Conservation (phyloP, 2,113 vertebrate species). For the Corvus moneduloides region DNA sequence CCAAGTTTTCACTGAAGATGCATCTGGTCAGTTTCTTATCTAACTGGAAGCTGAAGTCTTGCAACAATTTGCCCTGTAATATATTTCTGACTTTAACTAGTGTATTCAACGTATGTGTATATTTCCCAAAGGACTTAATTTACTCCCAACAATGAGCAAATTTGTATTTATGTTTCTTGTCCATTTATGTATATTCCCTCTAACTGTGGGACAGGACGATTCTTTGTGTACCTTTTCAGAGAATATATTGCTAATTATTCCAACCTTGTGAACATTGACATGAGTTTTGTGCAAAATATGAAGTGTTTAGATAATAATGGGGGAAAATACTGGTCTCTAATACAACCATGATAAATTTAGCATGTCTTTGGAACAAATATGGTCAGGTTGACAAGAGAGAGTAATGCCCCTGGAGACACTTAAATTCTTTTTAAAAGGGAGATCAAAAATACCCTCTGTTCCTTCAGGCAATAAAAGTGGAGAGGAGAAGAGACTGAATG, state of each 20-base stretch:
- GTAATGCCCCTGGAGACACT: neutral
- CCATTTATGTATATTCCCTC: neutral
- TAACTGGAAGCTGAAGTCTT: neutral
- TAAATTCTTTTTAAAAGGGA: neutral
- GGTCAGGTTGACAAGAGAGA: neutral
- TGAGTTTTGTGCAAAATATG: neutral
- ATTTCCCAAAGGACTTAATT: neutral
- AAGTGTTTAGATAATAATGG: neutral
- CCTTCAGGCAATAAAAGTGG: neutral
- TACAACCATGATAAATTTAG: neutral
- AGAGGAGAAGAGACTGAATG: neutral
- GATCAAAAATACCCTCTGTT: neutral
- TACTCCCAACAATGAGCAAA: neutral
- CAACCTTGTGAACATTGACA: neutral
- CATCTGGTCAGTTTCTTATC: neutral
- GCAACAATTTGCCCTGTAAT: neutral
- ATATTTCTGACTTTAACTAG: neutral
- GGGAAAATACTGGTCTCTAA: neutral
- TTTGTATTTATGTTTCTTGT: conserved; percentile 4
- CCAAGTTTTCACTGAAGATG: neutral
- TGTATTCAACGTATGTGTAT: neutral
- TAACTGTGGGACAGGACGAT: neutral
- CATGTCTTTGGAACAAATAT: neutral
- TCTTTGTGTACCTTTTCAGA: neutral
- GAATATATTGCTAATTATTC: neutral